Evolutionary conservation across 2,113 vertebrate species (phyloP).

Genomic region (Vidua chalybeata): DNA sequence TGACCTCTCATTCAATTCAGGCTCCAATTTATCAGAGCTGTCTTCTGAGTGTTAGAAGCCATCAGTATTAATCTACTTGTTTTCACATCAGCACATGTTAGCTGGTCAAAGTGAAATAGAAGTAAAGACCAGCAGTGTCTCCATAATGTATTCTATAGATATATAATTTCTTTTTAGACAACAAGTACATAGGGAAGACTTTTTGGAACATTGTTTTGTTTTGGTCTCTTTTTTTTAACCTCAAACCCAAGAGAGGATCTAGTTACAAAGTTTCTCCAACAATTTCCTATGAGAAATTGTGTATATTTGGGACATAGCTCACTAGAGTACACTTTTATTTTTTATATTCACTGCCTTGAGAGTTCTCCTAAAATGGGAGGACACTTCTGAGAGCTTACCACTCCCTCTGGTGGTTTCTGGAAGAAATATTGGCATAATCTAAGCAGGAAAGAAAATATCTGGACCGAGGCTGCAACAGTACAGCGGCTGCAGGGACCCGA

Average conservation of each 20-base stretch:
- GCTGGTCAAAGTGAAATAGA: background rate
- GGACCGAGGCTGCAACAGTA: background rate
- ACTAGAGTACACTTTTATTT: background rate
- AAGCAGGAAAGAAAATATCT: background rate
- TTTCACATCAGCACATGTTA: background rate
- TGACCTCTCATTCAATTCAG: background rate
- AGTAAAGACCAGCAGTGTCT: background rate
- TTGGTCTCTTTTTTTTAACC: background rate
- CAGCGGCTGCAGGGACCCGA: background rate
- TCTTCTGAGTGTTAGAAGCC: background rate
- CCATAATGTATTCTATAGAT: background rate
- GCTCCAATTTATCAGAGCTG: background rate
- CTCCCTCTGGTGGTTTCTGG: slow-evolving; percentile 49
- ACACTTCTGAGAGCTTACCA: background rate
- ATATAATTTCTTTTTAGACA: background rate
- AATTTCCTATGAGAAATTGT: background rate
- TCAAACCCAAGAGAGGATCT: background rate
- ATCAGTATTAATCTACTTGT: background rate
- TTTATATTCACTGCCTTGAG: background rate
- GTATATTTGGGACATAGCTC: background rate
- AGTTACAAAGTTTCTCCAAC: background rate
- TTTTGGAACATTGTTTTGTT: background rate
- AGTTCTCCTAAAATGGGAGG: background rate
- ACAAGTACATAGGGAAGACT: background rate
- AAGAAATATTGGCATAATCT: background rate